Evolutionary conservation across 1,140 invertebrate species (phyloP), one percentile per base, ranked within the genome.

Genomic region (Drosophila rufa): DNA sequence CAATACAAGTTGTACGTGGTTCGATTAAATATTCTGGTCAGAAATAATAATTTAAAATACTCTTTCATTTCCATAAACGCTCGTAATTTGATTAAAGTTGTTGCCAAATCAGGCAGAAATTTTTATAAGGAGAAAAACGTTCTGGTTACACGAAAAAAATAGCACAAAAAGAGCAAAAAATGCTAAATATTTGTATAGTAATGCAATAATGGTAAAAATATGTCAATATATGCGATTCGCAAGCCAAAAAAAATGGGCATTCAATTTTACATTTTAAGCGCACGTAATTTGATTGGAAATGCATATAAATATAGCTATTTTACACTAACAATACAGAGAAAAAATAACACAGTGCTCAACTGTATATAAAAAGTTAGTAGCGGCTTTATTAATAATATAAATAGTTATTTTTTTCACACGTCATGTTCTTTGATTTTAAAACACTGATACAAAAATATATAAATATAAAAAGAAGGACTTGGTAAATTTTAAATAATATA

Each of bases 161-260:
- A 11, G 14, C 25, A 17, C 0, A 12, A 33, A 19, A 53, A 17
- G n/a, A 7, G 3, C 33, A 22, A 22, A 27, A 55, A 40, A 55
- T 15, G 19, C 19, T 40, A 40, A 55, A 55, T 55, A 55, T 55
- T 55, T 55, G 33, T n/a, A 25, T 36, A 40, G 53, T 55, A 55
- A 55, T 55, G 53, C 53, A 55, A 38, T 55, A 55, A 55, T 55
- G 53, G 53, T 40, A 40, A 40, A 55, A 55, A 55, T 55, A 55
- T 55, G 53, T 40, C 53, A 55, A 55, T 55, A 55, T 22, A 55
- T 55, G 9, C 53, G 15, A 55, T 55, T 40, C 53, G 53, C 53
- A n/a, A n/a, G 53, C 38, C 33, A 22, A 55, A 55, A 36, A 55
- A n/a, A 40, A 22, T 25, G 36, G 33, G 33, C 51, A 55, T 55